phyloP scores from a whole-genome alignment of 2,797 vertebrate genomes.

The Lithobates pipiens region DNA sequence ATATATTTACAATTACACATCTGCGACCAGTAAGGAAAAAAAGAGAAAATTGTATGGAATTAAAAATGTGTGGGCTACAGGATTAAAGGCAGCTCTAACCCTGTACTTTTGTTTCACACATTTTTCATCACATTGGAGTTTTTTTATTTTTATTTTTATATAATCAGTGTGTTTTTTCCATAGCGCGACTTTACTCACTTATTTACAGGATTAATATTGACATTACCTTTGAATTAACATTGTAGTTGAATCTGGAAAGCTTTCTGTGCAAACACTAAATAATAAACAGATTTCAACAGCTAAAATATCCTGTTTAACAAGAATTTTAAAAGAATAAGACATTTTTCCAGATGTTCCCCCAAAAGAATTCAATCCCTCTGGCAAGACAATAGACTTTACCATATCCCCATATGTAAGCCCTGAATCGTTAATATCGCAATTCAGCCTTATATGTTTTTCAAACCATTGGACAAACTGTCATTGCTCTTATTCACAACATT shows the following conservation, averaged over 20 bases:
- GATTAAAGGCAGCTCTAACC: too few relatives aligned
- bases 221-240: neutral
- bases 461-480: neutral
- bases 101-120: too few relatives aligned
- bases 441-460: neutral
- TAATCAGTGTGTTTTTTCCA: too few relatives aligned
- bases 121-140: too few relatives aligned
- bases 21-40: neutral
- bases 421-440: neutral
- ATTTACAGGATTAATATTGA: neutral
- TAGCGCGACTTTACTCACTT: too few relatives aligned
- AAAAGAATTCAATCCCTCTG: neutral
- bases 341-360: constrained; percentile 1
- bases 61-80: neutral
- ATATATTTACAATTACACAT: neutral
- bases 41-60: neutral
- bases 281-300: neutral
- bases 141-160: too few relatives aligned
- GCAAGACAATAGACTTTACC: neutral
- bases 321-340: neutral
- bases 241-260: neutral
- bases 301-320: constrained; percentile 13
- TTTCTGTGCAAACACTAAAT: constrained; percentile 21
- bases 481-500: too few relatives aligned
- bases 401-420: neutral